phyloP scores from a whole-genome alignment of 1,140 invertebrate genomes.

The Xylocopa sonorina region DNA sequence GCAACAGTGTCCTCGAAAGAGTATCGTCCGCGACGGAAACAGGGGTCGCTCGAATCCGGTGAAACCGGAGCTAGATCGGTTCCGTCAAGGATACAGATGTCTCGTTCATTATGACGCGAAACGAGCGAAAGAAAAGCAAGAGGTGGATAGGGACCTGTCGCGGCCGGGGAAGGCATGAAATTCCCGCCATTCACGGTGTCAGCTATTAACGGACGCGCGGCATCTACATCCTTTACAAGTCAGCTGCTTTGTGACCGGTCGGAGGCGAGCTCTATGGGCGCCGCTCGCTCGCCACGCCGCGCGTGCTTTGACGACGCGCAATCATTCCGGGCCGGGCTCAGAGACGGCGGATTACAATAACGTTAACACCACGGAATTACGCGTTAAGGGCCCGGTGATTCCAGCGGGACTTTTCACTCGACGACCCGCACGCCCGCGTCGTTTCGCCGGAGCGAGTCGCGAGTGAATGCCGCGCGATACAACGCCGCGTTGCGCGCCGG shows the following conservation, averaged over 20 bases:
- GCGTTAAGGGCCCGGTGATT: conserved; percentile 65
- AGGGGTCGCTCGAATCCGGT: not conserved
- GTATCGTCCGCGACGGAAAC: not conserved
- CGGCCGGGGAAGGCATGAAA: conserved; percentile 69
- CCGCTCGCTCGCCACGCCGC: conserved; percentile 22
- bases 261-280: conserved; percentile 57
- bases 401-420: conserved; percentile 58
- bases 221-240: conserved; percentile 70
- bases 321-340: conserved; percentile 62
- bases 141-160: conserved; percentile 66
- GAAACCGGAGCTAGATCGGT: conserved; percentile 51
- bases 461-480: conserved; percentile 45
- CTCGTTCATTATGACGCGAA: conserved; percentile 67
- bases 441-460: conserved; percentile 49
- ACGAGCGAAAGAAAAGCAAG: conserved; percentile 66
- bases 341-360: conserved; percentile 66
- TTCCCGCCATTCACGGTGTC: conserved; percentile 69
- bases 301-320: conserved; percentile 61
- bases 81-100: conserved; percentile 64
- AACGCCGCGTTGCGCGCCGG: too few species aligned
- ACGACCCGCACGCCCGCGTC: conserved; percentile 10
- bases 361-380: conserved; percentile 68
- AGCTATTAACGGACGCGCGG: conserved; percentile 68
- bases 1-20: not conserved
- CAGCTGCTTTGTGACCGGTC: conserved; percentile 65